These are phyloP conservation scores for Eudyptes chrysolophus DNA, from an alignment of 2,113 vertebrate genomes.

Conservation along the genomic window DNA sequence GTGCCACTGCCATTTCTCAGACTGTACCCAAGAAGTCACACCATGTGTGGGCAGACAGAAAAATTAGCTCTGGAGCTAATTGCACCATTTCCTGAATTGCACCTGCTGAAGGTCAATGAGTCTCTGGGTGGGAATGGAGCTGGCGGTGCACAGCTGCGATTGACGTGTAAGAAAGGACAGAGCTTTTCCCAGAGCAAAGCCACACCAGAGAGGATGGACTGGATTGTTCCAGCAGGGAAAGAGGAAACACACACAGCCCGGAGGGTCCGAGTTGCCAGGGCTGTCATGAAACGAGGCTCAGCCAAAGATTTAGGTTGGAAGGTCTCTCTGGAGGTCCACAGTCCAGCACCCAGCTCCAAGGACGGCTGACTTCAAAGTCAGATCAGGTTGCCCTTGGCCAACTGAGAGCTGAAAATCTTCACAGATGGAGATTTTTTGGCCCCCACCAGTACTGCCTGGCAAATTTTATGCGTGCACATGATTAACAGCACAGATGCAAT, in stretches of 20 bases:
- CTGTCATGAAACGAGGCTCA: background rate
- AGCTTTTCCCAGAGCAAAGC: background rate
- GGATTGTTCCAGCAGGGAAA: background rate
- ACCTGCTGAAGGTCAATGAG: background rate
- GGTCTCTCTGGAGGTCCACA: background rate
- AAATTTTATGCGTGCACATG: background rate
- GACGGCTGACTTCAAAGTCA: background rate
- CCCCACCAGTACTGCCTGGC: background rate
- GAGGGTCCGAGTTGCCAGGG: background rate
- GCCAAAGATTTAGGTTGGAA: background rate
- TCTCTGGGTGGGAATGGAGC: background rate
- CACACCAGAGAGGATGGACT: background rate
- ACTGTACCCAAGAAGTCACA: background rate
- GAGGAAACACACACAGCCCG: background rate
- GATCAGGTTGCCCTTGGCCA: background rate
- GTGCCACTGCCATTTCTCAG: background rate
- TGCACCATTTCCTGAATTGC: background rate
- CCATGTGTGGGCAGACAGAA: fast-evolving
- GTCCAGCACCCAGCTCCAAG: background rate
- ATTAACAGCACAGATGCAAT: background rate
- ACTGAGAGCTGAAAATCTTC: background rate
- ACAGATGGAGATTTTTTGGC: background rate
- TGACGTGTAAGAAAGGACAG: background rate
- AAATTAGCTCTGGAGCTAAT: background rate
- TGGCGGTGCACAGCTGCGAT: fast-evolving